Evolutionary conservation across 1,140 invertebrate genomes (phyloP).

Genomic region (Eumeta japonica): DNA sequence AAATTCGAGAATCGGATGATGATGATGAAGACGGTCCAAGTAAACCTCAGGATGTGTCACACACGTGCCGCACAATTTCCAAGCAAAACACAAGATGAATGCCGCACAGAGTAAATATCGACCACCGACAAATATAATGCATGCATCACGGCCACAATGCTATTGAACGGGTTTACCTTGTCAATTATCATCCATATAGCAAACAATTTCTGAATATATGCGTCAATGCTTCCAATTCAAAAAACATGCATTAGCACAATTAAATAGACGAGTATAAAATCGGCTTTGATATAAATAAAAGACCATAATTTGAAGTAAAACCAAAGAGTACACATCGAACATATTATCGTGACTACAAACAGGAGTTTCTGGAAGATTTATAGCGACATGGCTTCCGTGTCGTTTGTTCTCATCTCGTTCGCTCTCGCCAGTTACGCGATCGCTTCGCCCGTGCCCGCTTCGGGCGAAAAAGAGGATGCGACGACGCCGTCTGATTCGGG

Average conservation of each 20-base stretch:
- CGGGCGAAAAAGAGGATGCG: conserved; percentile 20
- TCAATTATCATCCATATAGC: conserved; percentile 21
- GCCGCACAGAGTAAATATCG: too few species aligned
- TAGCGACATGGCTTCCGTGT: conserved; percentile 29
- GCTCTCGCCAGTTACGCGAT: conserved; percentile 14
- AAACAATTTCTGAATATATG: conserved; percentile 18
- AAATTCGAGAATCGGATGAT: too few species aligned
- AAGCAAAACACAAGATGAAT: too few species aligned
- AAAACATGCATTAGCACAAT: conserved; percentile 40
- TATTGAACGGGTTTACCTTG: conserved; percentile 39
- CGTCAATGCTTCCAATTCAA: conserved; percentile 36
- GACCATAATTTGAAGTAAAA: conserved; percentile 14
- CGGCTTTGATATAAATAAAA: conserved; percentile 13
- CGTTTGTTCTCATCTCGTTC: conserved; percentile 25
- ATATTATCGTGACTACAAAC: conserved; percentile 13
- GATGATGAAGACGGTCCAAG: too few species aligned
- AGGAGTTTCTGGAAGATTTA: conserved; percentile 19
- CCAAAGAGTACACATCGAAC: conserved; percentile 10
- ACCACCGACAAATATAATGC: too few species aligned
- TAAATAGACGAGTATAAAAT: conserved; percentile 32
- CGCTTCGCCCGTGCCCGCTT: conserved; percentile 18
- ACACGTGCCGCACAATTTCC: too few species aligned
- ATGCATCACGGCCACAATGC: conserved; percentile 47
- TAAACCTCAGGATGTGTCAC: too few species aligned
- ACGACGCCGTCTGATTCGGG: conserved; percentile 14